phyloP scores from a whole-genome alignment of 2,888 invertebrate genomes.

The Trichogramma evanescens region DNA sequence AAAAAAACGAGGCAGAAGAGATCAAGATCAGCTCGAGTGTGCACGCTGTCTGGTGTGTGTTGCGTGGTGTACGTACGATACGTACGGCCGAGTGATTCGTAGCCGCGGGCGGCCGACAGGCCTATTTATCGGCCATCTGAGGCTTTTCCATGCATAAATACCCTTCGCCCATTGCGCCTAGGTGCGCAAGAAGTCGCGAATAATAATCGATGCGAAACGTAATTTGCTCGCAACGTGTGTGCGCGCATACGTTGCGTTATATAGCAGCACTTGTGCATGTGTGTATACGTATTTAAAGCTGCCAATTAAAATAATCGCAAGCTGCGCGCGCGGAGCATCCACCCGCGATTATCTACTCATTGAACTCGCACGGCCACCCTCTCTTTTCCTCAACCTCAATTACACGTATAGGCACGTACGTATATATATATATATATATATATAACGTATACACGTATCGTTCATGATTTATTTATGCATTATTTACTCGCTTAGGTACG shows the following conservation, averaged over 20 bases:
- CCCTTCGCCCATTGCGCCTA: slow-evolving; percentile 25
- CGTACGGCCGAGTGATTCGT: slow-evolving; percentile 27
- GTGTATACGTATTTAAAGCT: neutral
- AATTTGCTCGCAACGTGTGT: slow-evolving; percentile 8
- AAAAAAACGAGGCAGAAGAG: neutral
- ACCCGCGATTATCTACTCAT: too few species aligned
- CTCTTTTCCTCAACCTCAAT: neutral
- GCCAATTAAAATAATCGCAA: slow-evolving; percentile 20
- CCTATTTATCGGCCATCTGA: slow-evolving; percentile 40
- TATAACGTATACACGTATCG: neutral
- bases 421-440: slow-evolving; percentile 22
- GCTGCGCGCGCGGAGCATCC: too few species aligned
- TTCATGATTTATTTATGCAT: slow-evolving; percentile 17
- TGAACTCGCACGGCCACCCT: neutral
- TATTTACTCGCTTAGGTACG: slow-evolving; percentile 16
- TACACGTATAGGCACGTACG: neutral
- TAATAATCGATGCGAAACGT: slow-evolving; percentile 14
- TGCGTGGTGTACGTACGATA: too few species aligned
- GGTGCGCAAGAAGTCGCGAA: neutral
- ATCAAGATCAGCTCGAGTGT: neutral
- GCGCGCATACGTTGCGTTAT: slow-evolving; percentile 16
- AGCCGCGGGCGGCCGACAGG: slow-evolving; percentile 30
- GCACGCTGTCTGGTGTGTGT: too few species aligned
- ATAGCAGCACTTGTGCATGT: too few species aligned
- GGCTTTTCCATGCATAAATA: slow-evolving; percentile 30